phyloP scores from a whole-genome alignment of 2,113 vertebrate genomes.

The Zapus hudsonius region DNA sequence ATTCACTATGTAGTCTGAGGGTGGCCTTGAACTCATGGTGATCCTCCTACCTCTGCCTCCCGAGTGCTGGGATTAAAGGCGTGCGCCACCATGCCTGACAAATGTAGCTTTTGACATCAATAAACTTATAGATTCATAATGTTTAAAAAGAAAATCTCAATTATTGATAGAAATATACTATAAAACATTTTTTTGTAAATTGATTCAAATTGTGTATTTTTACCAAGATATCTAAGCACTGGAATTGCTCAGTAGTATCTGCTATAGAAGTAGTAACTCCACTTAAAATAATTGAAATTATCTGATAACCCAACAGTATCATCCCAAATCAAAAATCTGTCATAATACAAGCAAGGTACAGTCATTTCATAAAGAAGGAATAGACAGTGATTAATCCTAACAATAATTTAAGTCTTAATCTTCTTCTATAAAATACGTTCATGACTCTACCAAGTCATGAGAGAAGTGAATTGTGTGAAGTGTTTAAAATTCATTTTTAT shows the following conservation, averaged over 20 bases:
- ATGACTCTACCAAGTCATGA: not conserved
- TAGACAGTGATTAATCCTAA: not conserved
- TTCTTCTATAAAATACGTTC: conserved; percentile 37
- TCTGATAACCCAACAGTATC: not conserved
- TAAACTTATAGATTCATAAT: not conserved
- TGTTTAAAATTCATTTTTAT: not conserved
- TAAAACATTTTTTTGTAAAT: too few relatives aligned
- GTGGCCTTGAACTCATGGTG: too few relatives aligned
- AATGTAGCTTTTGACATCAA: not conserved
- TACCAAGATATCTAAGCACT: not conserved
- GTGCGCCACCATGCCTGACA: too few relatives aligned
- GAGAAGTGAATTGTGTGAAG: not conserved
- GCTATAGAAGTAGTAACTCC: not conserved
- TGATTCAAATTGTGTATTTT: not conserved
- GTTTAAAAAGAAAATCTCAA: not conserved
- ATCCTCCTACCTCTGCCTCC: too few relatives aligned
- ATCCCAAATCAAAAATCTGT: not conserved
- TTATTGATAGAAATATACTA: not conserved
- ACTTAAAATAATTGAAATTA: conserved; percentile 8
- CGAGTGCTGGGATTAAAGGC: too few relatives aligned
- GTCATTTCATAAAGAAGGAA: not conserved
- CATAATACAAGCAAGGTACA: not conserved
- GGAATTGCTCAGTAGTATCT: not conserved
- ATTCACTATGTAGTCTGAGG: too few relatives aligned
- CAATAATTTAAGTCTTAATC: not conserved